These are phyloP conservation scores for Diploscapter pachys DNA, from an alignment of 1,140 invertebrate species.

Conservation along the genomic window DNA sequence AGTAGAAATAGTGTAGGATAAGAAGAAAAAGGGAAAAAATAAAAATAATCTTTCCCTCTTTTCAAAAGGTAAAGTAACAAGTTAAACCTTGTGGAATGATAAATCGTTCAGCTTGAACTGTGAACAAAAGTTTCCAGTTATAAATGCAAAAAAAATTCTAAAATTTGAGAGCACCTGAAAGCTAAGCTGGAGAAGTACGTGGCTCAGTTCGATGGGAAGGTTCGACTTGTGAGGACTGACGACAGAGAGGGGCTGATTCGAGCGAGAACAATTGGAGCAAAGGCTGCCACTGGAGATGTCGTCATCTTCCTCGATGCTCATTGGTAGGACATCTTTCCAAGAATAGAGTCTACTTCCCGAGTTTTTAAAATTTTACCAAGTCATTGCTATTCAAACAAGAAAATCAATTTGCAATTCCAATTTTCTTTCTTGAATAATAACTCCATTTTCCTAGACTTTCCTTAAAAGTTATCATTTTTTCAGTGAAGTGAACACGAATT, in stretches of 20 bases:
- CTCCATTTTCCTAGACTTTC: neutral
- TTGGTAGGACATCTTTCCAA: conserved; percentile 54
- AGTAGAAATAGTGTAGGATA: too few species aligned
- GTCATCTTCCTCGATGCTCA: conserved; percentile 94
- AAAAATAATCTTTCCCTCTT: too few species aligned
- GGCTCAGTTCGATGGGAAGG: conserved; percentile 79
- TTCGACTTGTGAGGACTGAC: conserved; percentile 77
- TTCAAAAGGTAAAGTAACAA: too few species aligned
- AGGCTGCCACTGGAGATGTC: conserved; percentile 86
- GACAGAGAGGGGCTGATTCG: conserved; percentile 85
- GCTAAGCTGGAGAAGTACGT: conserved; percentile 83
- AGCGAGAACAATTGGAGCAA: conserved; percentile 84
- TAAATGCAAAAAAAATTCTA: neutral
- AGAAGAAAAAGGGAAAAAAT: too few species aligned
- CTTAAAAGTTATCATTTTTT: neutral
- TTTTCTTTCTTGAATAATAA: too few species aligned
- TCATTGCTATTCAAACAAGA: too few species aligned
- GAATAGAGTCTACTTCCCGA: too few species aligned
- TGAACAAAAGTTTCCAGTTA: too few species aligned
- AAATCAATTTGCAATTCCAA: too few species aligned
- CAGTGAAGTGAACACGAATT: conserved; percentile 79
- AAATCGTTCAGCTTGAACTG: too few species aligned
- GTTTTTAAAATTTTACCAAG: too few species aligned
- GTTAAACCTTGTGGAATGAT: too few species aligned
- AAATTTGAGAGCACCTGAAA: conserved; percentile 77